These are phyloP conservation scores for Drosophila quadrilineata DNA, from an alignment of 1,140 invertebrate genomes.

Conservation along the genomic window DNA sequence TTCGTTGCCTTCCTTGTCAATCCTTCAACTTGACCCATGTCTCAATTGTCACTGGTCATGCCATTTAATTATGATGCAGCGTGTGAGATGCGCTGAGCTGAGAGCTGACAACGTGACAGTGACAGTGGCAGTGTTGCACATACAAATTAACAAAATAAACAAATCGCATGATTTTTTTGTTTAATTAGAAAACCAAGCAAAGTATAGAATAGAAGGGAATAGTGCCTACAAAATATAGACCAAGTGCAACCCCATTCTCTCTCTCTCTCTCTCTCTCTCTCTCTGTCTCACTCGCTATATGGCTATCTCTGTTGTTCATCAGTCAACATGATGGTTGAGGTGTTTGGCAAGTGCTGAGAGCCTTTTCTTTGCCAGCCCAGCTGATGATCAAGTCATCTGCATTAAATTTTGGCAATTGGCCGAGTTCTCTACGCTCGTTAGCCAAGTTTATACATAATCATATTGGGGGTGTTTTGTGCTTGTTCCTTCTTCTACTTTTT, in stretches of 20 bases:
- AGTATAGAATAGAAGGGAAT: background rate
- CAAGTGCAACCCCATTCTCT: background rate
- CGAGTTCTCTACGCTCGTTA: constrained; percentile 69
- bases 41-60: constrained; percentile 54
- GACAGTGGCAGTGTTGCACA: constrained; percentile 40
- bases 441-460: constrained; percentile 24
- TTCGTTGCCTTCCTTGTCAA: constrained; percentile 11
- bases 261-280: background rate
- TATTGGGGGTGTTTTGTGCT: constrained; percentile 46
- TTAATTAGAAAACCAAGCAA: constrained; percentile 44
- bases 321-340: too few relatives aligned
- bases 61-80: constrained; percentile 69
- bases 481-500: too few relatives aligned
- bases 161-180: constrained; percentile 64
- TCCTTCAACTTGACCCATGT: constrained; percentile 74
- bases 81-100: constrained; percentile 32
- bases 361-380: background rate
- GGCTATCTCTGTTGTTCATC: too few relatives aligned
- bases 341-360: constrained; percentile 7
- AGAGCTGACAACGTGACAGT: constrained; percentile 64
- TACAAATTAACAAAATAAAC: constrained; percentile 72
- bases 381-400: constrained; percentile 70
- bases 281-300: too few relatives aligned
- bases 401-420: constrained; percentile 70
- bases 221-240: constrained; percentile 26